Conservation (phyloP, 2,888 invertebrate genomes). For the Cryptocephalus primarius region DNA sequence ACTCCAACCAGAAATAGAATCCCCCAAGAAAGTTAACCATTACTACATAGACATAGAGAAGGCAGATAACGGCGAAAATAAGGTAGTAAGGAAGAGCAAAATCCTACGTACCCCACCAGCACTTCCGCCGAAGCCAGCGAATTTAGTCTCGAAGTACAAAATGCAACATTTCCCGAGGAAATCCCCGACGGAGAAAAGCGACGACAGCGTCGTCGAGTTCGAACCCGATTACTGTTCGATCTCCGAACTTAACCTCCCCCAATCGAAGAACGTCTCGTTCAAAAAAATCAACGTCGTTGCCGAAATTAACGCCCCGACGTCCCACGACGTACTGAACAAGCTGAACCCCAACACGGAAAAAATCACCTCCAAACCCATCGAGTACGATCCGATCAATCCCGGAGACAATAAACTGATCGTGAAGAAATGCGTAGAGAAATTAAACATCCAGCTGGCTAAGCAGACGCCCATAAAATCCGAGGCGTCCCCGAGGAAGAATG, state of each 20-base stretch:
- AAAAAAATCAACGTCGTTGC: constrained; percentile 31
- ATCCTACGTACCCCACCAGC: constrained; percentile 60
- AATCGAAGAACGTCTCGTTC: constrained; percentile 18
- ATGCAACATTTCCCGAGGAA: constrained; percentile 28
- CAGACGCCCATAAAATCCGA: constrained; percentile 27
- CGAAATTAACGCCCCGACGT: constrained; percentile 28
- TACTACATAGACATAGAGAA: constrained; percentile 57
- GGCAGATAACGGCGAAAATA: constrained; percentile 16
- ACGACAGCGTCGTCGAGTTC: constrained; percentile 28
- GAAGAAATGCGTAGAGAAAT: constrained; percentile 31
- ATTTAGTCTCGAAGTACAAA: constrained; percentile 57
- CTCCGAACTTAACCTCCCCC: constrained; percentile 53
- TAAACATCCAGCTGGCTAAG: constrained; percentile 31
- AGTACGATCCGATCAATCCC: not conserved
- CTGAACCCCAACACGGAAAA: constrained; percentile 12
- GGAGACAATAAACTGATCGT: constrained; percentile 21
- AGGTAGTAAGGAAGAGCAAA: constrained; percentile 36
- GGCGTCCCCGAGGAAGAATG: constrained; percentile 36
- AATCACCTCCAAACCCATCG: not conserved
- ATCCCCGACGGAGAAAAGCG: constrained; percentile 18
- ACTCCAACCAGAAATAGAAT: constrained; percentile 2
- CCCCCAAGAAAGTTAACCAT: constrained; percentile 39
- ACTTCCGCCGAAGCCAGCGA: constrained; percentile 68
- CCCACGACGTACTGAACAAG: constrained; percentile 22
- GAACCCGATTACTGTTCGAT: constrained; percentile 71